Conservation (phyloP, 2,113 vertebrate genomes). For the Echinops telfairi region DNA sequence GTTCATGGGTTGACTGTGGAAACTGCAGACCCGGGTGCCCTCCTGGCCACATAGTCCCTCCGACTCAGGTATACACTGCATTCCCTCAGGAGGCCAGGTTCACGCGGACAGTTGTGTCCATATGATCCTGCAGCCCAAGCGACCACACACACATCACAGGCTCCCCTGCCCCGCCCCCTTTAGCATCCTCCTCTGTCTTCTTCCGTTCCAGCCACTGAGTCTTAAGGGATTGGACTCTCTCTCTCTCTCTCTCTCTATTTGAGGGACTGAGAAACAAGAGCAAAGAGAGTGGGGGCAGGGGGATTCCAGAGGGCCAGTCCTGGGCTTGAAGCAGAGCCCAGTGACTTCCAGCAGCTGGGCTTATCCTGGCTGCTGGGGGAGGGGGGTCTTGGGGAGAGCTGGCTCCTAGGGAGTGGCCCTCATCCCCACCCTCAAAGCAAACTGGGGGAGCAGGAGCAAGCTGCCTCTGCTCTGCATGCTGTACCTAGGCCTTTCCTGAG, state of each 20-base stretch:
- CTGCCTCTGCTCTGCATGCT: neutral
- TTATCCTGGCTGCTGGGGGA: constrained; percentile 41
- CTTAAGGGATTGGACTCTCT: neutral
- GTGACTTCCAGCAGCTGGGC: constrained; percentile 64
- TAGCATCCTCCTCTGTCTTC: constrained; percentile 35
- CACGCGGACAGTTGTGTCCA: neutral
- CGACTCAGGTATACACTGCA: constrained; percentile 42
- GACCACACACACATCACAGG: neutral
- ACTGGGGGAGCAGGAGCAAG: neutral
- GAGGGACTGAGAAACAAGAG: constrained; percentile 48
- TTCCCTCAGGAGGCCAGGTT: neutral
- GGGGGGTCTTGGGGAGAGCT: constrained; percentile 35
- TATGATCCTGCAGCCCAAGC: neutral
- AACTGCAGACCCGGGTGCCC: constrained; percentile 70
- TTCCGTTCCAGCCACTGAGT: constrained; percentile 6
- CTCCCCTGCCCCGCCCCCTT: neutral
- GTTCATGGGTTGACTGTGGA: constrained; percentile 61
- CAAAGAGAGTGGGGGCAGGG: constrained; percentile 63
- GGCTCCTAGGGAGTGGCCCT: constrained; percentile 25
- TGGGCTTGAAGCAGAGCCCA: constrained; percentile 58
- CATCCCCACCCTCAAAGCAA: constrained; percentile 37
- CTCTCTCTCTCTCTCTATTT: neutral
- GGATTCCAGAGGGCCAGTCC: constrained; percentile 69
- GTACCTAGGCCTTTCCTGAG: constrained; percentile 32
- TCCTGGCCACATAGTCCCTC: neutral